Conservation (phyloP, 2,888 invertebrate genomes). For the Augochlorella aurata region DNA sequence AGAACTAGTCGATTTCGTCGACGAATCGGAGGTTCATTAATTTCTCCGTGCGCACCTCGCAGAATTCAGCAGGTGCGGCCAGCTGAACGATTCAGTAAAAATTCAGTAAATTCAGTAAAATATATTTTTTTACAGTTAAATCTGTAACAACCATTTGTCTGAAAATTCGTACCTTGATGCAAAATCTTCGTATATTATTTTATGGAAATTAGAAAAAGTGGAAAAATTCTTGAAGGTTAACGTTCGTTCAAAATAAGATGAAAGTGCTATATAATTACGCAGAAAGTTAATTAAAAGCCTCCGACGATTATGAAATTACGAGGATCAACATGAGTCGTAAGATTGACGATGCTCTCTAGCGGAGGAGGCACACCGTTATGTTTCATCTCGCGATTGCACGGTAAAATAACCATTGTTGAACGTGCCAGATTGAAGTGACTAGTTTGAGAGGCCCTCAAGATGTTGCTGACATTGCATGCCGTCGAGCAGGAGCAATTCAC, state of each 20-base stretch:
- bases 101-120: no score
- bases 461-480: slow-evolving; percentile 14
- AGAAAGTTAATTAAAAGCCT: not conserved
- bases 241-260: not conserved
- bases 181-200: no score
- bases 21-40: not conserved
- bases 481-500: not conserved
- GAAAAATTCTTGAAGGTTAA: no score
- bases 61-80: not conserved
- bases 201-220: no score
- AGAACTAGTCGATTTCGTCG: not conserved
- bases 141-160: no score
- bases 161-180: no score
- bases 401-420: not conserved
- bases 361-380: not conserved
- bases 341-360: not conserved
- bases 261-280: not conserved
- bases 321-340: not conserved
- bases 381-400: not conserved
- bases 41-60: not conserved
- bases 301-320: not conserved
- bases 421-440: slow-evolving; percentile 15
- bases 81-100: not conserved
- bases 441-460: slow-evolving; percentile 2
- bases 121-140: no score